Percentiles rank a stretch among this genome's conserved stretches.
These are phyloP conservation scores for Drosophila varians DNA, from an alignment of 1,140 invertebrate genomes.

Conservation along the genomic window DNA sequence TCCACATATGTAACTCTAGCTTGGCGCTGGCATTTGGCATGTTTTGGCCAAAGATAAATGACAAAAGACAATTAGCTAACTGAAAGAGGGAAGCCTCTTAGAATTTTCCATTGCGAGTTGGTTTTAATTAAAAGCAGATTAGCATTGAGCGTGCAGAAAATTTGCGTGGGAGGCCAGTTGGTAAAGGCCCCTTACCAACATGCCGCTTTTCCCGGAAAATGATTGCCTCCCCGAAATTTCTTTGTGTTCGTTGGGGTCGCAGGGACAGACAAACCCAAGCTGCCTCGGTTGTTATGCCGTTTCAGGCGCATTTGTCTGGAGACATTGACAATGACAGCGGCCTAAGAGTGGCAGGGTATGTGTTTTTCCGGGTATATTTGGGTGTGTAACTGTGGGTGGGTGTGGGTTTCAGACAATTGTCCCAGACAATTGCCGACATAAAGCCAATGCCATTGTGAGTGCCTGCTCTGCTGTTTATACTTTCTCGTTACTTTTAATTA, in stretches of 20 bases:
- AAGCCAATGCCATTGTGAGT: slow-evolving; percentile 68
- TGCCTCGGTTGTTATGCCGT: slow-evolving; percentile 35
- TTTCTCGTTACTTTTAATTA: slow-evolving; percentile 50
- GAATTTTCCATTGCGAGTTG: slow-evolving; percentile 46
- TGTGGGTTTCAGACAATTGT: slow-evolving; percentile 44
- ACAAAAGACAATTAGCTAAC: slow-evolving; percentile 58
- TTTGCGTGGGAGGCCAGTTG: slow-evolving; percentile 20
- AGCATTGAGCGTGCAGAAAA: slow-evolving; percentile 71
- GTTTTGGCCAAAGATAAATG: slow-evolving; percentile 55
- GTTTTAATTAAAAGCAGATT: slow-evolving; percentile 81
- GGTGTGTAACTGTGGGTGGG: not conserved
- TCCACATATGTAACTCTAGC: slow-evolving; percentile 39
- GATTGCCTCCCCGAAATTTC: slow-evolving; percentile 32
- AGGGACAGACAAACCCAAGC: slow-evolving; percentile 9
- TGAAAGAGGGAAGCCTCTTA: slow-evolving; percentile 64
- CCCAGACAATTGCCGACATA: slow-evolving; percentile 58
- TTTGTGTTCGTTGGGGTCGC: not conserved
- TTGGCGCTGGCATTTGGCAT: slow-evolving; percentile 20
- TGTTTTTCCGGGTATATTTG: not conserved
- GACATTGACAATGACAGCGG: slow-evolving; percentile 70
- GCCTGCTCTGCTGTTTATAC: slow-evolving; percentile 13
- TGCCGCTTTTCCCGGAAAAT: slow-evolving; percentile 41
- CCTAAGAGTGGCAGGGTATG: slow-evolving; percentile 21
- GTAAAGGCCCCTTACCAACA: not conserved
- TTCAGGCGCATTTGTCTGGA: slow-evolving; percentile 50